Conservation (phyloP, 2,797 vertebrate genomes). For the Buceros bicornis region DNA sequence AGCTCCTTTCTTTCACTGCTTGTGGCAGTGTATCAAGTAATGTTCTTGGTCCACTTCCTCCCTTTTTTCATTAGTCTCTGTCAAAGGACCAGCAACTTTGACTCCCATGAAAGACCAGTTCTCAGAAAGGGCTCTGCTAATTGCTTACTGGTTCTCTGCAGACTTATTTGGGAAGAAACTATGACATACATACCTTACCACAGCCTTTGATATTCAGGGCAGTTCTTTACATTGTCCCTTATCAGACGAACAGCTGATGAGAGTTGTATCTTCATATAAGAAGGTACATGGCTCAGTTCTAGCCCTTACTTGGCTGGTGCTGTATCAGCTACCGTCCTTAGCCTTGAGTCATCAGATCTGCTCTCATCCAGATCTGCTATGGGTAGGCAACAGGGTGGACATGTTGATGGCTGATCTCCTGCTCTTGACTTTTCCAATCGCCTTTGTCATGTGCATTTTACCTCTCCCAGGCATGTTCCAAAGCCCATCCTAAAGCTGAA, state of each 20-base stretch:
- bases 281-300: neutral
- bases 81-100: neutral
- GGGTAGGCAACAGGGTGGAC: neutral
- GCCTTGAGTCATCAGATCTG: neutral
- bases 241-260: neutral
- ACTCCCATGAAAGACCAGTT: neutral
- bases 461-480: neutral
- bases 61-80: neutral
- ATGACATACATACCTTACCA: neutral
- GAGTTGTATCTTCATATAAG: neutral
- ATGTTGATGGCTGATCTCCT: neutral
- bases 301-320: neutral
- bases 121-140: neutral
- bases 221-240: neutral
- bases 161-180: neutral
- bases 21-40: neutral
- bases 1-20: neutral
- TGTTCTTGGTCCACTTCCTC: neutral
- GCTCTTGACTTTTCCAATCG: neutral
- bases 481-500: neutral
- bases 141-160: neutral
- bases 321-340: neutral
- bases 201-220: neutral
- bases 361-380: neutral
- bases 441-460: neutral